Base-by-base conservation (phyloP, 2,797 vertebrate species). In the Sparidentex hasta region DNA sequence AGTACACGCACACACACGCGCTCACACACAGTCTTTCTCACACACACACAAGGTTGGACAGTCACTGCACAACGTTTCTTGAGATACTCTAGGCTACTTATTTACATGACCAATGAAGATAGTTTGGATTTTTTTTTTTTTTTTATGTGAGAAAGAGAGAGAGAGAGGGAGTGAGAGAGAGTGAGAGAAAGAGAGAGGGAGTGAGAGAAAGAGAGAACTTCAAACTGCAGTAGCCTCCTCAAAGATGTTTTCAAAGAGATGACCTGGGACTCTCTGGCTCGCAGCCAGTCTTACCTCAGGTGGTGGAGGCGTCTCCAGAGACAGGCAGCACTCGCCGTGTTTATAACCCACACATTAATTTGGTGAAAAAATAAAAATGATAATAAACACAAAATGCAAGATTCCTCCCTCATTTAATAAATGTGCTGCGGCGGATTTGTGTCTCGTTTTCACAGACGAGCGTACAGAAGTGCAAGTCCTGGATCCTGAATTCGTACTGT, bases 251-350 rank as follows among this genome's bases (percentile, higher is more conserved):
- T 78, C 58, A 72, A 68, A 56, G 38, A 61, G 68, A 56, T 71
- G 82, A 80, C 83, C 72, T 23, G 16, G 51, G 83, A 79, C 65
- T 6, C 64, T 56, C 9, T 72, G 83, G 55, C 51, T 44, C 51
- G 5, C 18, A 48, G 68, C 23, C 65, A 76, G 64, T 43, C 38
- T 6, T 52, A 63, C 75, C 78, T 82, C 71, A 58, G 80, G 52
- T 76, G 54, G 52, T 43, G 65, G 57, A 65, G 38, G 27, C 8
- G 7, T 63, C 74, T 78, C 68, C 11, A 21, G 78, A 63, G 81
- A 76, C 52, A 14, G 25, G 23, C 18, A 74, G 57, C 41, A 29
- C 57, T 59, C 12, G 38, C 65, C 47, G 33, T 38, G 71, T 70
- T 83, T 59, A 72, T 81, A 63, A 79, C 67, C 25, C 41, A 44